These are phyloP conservation scores for Micromys minutus DNA, from an alignment of 2,113 vertebrate genomes.

Conservation along the genomic window DNA sequence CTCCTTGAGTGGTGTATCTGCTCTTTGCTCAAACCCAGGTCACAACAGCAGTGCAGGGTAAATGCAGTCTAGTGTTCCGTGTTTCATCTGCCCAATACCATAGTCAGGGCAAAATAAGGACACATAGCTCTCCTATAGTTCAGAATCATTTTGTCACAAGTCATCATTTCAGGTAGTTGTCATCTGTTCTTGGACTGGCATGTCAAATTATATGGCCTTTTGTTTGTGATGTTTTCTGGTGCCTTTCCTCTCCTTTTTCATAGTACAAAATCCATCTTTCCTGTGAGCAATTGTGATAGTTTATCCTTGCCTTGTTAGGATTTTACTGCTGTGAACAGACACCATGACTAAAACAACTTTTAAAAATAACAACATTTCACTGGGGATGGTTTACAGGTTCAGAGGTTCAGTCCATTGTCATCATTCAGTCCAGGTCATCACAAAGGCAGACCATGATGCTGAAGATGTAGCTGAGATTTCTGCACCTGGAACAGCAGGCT, in stretches of 20 bases:
- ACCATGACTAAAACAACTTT: no score
- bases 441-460: background rate
- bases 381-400: no score
- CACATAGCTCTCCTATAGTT: background rate
- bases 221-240: background rate
- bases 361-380: no score
- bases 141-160: constrained; percentile 9
- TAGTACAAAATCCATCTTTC: constrained; percentile 7
- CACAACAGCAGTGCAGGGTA: no score
- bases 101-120: rapidly evolving
- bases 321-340: no score
- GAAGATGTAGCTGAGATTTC: background rate
- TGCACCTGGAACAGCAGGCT: background rate
- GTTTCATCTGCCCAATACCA: no score
- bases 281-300: background rate
- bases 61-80: no score
- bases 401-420: background rate
- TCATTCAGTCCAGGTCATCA: background rate
- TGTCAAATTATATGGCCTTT: background rate
- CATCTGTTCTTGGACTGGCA: background rate
- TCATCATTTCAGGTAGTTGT: background rate
- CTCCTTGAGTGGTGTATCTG: no score
- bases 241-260: background rate
- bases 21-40: no score
- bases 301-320: no score